Percentiles rank a stretch among this genome's conserved stretches.
Conservation (phyloP, 2,888 invertebrate species). For the Mamestra brassicae region DNA sequence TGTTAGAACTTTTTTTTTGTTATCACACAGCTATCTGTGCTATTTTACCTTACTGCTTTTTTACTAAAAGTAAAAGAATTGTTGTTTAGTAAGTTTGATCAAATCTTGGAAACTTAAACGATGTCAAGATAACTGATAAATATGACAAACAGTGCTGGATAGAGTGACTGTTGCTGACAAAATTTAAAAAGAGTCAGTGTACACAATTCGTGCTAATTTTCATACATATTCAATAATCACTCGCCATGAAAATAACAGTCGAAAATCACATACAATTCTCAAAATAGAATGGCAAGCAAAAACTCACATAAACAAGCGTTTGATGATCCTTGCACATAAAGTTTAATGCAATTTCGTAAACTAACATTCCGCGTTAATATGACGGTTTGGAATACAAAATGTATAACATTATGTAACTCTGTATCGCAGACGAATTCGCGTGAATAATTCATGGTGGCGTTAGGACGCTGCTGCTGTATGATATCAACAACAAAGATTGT, state of each 20-base stretch:
- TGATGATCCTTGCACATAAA: slow-evolving; percentile 63
- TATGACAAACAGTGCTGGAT: background rate
- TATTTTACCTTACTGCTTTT: too few species aligned
- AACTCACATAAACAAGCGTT: slow-evolving; percentile 48
- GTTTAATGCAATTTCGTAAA: slow-evolving; percentile 62
- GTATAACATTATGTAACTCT: slow-evolving; percentile 57
- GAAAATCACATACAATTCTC: slow-evolving; percentile 24
- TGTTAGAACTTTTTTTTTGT: too few species aligned
- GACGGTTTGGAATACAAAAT: slow-evolving; percentile 54
- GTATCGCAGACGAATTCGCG: slow-evolving; percentile 57
- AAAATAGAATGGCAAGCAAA: slow-evolving; percentile 47
- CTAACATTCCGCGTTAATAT: slow-evolving; percentile 57
- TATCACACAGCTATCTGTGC: too few species aligned
- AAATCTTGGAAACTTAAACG: background rate
- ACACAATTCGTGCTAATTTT: background rate
- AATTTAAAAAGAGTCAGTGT: background rate
- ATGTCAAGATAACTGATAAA: background rate
- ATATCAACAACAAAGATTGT: slow-evolving; percentile 77
- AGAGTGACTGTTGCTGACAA: background rate
- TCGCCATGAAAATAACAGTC: slow-evolving; percentile 1
- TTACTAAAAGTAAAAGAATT: too few species aligned
- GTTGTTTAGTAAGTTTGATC: background rate
- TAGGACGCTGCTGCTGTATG: slow-evolving; percentile 65
- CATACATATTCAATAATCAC: slow-evolving; percentile 6
- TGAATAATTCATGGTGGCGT: slow-evolving; percentile 80